phyloP scores from a whole-genome alignment of 2,888 invertebrate genomes.

The Eupithecia insigniata region DNA sequence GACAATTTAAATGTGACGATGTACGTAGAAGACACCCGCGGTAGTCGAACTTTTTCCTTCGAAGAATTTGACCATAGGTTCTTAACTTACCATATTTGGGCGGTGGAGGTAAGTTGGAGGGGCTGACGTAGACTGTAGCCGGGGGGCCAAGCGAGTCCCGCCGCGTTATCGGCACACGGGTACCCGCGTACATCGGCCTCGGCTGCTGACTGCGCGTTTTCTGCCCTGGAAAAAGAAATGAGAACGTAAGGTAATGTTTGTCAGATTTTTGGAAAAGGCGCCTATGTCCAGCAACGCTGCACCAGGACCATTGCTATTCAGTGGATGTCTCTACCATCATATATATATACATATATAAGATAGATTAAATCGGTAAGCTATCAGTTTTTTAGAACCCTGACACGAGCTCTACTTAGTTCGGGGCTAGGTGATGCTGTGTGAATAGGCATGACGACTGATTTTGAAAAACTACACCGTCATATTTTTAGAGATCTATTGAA shows the following conservation, averaged over 20 bases:
- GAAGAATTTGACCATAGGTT: no score
- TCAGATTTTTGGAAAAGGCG: no score
- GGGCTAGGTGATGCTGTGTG: neutral
- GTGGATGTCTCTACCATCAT: no score
- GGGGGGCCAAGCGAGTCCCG: constrained; percentile 58
- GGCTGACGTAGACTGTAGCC: constrained; percentile 77
- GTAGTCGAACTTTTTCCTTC: no score
- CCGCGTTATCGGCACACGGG: constrained; percentile 52
- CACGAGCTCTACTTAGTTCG: neutral
- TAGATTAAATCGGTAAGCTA: no score
- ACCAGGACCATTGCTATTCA: neutral
- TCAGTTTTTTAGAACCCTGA: neutral
- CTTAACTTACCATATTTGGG: constrained; percentile 78
- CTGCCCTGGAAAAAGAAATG: constrained; percentile 70
- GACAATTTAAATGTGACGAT: no score
- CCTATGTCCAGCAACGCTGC: neutral
- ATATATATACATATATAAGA: no score
- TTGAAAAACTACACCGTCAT: no score
- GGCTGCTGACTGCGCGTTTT: constrained; percentile 79
- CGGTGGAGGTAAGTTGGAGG: constrained; percentile 76
- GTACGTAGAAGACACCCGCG: no score
- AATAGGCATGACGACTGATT: no score
- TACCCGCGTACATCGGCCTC: constrained; percentile 71
- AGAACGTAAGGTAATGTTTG: neutral
- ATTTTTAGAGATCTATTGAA: no score